phyloP scores from a whole-genome alignment of 2,113 vertebrate genomes.

The Menura novaehollandiae region DNA sequence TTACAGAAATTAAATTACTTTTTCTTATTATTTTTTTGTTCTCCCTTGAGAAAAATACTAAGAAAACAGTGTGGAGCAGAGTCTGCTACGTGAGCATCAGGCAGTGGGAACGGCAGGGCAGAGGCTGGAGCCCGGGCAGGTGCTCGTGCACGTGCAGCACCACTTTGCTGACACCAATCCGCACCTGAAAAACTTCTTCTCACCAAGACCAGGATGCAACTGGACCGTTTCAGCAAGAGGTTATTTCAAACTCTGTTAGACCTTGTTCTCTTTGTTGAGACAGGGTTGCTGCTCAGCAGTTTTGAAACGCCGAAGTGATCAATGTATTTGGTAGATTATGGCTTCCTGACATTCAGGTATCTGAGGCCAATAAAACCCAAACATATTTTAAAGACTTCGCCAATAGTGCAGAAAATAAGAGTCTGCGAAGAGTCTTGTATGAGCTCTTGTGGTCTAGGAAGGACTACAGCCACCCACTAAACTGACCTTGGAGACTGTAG shows the following conservation, averaged over 20 bases:
- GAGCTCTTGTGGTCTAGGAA: neutral
- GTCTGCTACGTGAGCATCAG: neutral
- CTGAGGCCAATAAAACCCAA: neutral
- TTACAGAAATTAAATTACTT: neutral
- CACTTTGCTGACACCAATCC: neutral
- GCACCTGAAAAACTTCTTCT: neutral
- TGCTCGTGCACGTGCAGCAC: rapidly evolving
- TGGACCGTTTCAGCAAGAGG: neutral
- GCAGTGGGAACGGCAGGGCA: neutral
- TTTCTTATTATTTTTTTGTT: neutral
- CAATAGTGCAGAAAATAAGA: neutral
- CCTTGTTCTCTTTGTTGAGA: neutral
- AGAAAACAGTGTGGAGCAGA: neutral
- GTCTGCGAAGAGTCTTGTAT: neutral
- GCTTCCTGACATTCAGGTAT: neutral
- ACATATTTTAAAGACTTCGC: neutral
- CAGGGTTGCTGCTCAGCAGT: neutral
- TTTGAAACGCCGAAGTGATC: neutral
- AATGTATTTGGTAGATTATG: neutral
- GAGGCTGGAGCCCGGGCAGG: rapidly evolving
- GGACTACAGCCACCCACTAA: neutral
- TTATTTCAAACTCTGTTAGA: neutral
- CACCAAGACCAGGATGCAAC: neutral
- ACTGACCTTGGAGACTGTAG: neutral
- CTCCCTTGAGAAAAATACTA: neutral